These are phyloP conservation scores for Drosophila littoralis DNA, from an alignment of 1,140 invertebrate genomes.

Conservation along the genomic window DNA sequence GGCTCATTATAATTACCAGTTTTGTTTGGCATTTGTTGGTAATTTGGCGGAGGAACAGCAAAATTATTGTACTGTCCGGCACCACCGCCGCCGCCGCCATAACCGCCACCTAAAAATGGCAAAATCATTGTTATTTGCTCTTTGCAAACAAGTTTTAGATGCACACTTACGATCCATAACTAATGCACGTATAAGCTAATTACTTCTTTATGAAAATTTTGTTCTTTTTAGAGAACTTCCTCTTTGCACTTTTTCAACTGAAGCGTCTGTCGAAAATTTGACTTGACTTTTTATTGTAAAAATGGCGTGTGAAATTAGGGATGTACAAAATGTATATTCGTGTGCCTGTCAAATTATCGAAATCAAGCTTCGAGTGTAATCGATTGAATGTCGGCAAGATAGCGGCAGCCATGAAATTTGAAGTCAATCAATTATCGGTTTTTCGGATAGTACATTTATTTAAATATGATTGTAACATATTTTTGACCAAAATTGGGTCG, in stretches of 20 bases:
- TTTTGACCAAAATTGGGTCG: too few relatives aligned
- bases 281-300: conserved; percentile 52
- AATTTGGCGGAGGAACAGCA: conserved; percentile 81
- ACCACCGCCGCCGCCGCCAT: conserved; percentile 70
- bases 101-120: conserved; percentile 62
- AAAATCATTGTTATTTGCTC: background rate
- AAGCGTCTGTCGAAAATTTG: conserved; percentile 52
- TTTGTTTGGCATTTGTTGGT: conserved; percentile 78
- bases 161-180: conserved; percentile 70
- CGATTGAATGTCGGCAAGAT: background rate
- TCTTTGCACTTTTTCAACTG: conserved; percentile 4
- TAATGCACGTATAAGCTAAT: conserved; percentile 16
- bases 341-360: conserved; percentile 7
- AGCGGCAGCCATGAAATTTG: background rate
- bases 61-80: conserved; percentile 81
- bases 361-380: background rate
- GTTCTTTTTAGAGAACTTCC: conserved; percentile 16
- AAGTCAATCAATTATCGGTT: background rate
- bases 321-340: conserved; percentile 22
- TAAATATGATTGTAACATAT: background rate
- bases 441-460: background rate
- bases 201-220: conserved; percentile 3
- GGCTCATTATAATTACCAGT: conserved; percentile 76
- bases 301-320: conserved; percentile 66
- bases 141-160: background rate